Evolutionary conservation across 2,113 vertebrate genomes (phyloP).

Genomic region (Panthera tigris): DNA sequence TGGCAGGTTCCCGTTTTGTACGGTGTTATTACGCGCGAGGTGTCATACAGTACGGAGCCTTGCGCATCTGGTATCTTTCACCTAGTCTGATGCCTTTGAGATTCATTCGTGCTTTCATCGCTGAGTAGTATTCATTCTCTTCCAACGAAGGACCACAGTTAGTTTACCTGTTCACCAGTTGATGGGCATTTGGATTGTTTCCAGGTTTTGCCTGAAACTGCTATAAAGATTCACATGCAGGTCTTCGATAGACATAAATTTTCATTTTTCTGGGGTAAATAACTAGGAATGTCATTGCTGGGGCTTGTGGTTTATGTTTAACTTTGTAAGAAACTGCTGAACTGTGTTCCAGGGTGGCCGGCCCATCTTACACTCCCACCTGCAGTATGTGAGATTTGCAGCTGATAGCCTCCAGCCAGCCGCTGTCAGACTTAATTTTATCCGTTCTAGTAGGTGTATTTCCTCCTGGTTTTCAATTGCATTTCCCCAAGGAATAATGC

Average conservation of each 20-base stretch:
- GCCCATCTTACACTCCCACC: neutral
- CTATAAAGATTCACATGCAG: neutral
- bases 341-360: neutral
- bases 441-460: neutral
- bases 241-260: neutral
- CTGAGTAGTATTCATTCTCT: neutral
- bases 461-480: neutral
- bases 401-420: neutral
- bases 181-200: neutral
- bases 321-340: neutral
- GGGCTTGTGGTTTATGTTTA: neutral
- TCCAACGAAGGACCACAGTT: neutral
- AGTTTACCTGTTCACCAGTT: neutral
- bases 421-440: neutral
- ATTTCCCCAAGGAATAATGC: neutral
- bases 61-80: neutral
- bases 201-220: neutral
- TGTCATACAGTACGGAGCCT: neutral
- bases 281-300: neutral
- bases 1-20: neutral
- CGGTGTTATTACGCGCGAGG: neutral
- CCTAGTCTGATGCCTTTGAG: neutral
- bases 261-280: neutral
- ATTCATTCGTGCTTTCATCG: neutral
- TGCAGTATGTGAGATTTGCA: neutral